A percentile compares a stretch with the other conserved stretches of the same genome.
Evolutionary conservation across 2,888 invertebrate species (phyloP).

Genomic region (Abrostola tripartita): DNA sequence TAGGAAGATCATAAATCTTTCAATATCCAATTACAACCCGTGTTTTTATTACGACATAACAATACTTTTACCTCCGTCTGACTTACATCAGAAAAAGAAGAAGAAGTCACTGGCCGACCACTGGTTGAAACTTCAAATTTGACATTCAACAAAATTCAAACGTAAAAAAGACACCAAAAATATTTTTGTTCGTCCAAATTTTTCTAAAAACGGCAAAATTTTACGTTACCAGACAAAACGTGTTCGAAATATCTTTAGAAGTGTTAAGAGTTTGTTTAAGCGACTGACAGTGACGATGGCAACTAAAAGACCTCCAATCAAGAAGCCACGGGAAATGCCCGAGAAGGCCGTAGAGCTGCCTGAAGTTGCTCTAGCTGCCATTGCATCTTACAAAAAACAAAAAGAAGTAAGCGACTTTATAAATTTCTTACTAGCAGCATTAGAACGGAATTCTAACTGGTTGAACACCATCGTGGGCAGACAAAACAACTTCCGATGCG

Average conservation of each 20-base stretch:
- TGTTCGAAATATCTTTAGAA: slow-evolving; percentile 63
- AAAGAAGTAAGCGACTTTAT: slow-evolving; percentile 80
- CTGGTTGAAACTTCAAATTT: slow-evolving; percentile 32
- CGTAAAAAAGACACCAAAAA: slow-evolving; percentile 34
- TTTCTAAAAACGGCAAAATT: slow-evolving; percentile 71
- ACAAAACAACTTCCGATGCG: slow-evolving; percentile 78
- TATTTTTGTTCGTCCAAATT: slow-evolving; percentile 29
- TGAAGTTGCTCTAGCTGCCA: slow-evolving; percentile 79
- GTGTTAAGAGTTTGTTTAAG: slow-evolving; percentile 67
- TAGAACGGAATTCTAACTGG: slow-evolving; percentile 79
- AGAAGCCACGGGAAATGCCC: slow-evolving; percentile 59
- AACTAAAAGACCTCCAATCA: slow-evolving; percentile 63
- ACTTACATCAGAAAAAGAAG: background rate
- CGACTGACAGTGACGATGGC: slow-evolving; percentile 61
- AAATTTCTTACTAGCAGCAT: slow-evolving; percentile 72
- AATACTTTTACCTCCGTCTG: slow-evolving; percentile 14
- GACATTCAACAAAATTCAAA: slow-evolving; percentile 41
- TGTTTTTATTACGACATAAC: slow-evolving; percentile 1
- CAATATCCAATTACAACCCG: slow-evolving; percentile 9
- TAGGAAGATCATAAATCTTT: background rate
- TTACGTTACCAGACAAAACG: slow-evolving; percentile 66
- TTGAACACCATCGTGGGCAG: slow-evolving; percentile 74
- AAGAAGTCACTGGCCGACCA: slow-evolving; percentile 9
- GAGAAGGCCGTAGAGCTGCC: slow-evolving; percentile 67
- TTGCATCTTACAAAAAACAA: slow-evolving; percentile 77